Evolutionary conservation across 2,113 vertebrate genomes (phyloP).

Genomic region (Saiga tatarica): DNA sequence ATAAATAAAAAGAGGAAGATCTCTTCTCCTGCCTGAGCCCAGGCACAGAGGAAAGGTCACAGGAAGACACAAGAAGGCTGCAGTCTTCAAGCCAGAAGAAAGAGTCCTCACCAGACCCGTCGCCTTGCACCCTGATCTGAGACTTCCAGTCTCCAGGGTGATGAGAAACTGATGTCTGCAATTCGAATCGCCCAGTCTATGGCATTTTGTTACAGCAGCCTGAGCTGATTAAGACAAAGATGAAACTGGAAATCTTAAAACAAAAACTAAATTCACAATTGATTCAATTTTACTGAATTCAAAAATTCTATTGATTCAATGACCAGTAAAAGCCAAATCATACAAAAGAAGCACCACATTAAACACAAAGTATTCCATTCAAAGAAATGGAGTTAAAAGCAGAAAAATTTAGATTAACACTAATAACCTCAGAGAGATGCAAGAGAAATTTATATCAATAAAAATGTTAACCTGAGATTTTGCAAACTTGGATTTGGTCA

Average conservation of each 20-base stretch:
- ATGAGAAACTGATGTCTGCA: not conserved
- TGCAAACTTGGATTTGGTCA: not conserved
- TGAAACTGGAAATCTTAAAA: not conserved
- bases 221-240: not conserved
- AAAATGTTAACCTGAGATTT: not conserved
- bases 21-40: not conserved
- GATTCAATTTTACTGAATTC: not conserved
- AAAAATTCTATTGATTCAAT: not conserved
- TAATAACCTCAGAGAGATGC: not conserved
- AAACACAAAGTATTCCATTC: not conserved
- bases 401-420: not conserved
- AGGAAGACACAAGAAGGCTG: not conserved
- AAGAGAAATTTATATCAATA: not conserved
- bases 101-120: not conserved
- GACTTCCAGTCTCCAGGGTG: not conserved
- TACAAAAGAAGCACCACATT: not conserved
- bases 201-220: not conserved
- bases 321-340: not conserved
- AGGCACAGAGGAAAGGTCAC: not conserved
- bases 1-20: not conserved
- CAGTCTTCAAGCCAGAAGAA: not conserved
- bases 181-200: accelerated
- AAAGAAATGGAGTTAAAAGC: not conserved
- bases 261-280: not conserved
- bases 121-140: not conserved